Conservation (phyloP, 2,888 invertebrate genomes). For the Glyphotaelius pellucidus region DNA sequence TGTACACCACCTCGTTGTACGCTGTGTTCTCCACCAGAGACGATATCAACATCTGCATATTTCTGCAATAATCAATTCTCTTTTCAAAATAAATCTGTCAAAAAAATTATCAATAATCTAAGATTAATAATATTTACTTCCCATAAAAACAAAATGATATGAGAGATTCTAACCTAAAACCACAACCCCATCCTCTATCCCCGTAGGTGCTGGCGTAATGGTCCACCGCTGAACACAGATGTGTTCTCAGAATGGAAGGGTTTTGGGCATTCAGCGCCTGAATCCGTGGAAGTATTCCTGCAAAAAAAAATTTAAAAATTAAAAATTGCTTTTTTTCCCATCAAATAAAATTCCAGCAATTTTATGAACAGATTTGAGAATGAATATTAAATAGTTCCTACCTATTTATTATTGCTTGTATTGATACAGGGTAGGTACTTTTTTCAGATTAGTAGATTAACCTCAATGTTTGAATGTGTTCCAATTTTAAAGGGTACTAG, state of each 20-base stretch:
- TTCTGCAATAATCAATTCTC: slow-evolving; percentile 73
- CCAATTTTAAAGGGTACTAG: not conserved
- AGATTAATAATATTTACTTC: not conserved
- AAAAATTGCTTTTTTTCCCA: not conserved
- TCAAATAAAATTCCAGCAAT: no score
- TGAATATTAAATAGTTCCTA: not conserved
- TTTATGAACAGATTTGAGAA: no score
- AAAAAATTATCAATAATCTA: not conserved
- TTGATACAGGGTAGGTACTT: not conserved
- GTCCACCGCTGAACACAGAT: slow-evolving; percentile 88
- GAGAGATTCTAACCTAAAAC: slow-evolving; percentile 78
- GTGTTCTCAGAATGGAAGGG: slow-evolving; percentile 82
- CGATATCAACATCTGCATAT: slow-evolving; percentile 94
- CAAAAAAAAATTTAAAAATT: slow-evolving; percentile 3
- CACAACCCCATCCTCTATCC: slow-evolving; percentile 95
- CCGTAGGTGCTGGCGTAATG: slow-evolving; percentile 93
- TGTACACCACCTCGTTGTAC: slow-evolving; percentile 80
- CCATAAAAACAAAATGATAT: not conserved
- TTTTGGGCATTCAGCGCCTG: slow-evolving; percentile 75
- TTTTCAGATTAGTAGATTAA: not conserved
- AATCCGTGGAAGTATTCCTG: slow-evolving; percentile 75
- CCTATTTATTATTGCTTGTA: not conserved
- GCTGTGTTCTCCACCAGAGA: slow-evolving; percentile 84
- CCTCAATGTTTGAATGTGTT: not conserved
- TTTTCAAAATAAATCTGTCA: not conserved